A percentile compares a stretch with the other conserved stretches of the same genome.
Evolutionary conservation across 2,888 invertebrate genomes (phyloP).

Genomic region (Apodemia duryi): DNA sequence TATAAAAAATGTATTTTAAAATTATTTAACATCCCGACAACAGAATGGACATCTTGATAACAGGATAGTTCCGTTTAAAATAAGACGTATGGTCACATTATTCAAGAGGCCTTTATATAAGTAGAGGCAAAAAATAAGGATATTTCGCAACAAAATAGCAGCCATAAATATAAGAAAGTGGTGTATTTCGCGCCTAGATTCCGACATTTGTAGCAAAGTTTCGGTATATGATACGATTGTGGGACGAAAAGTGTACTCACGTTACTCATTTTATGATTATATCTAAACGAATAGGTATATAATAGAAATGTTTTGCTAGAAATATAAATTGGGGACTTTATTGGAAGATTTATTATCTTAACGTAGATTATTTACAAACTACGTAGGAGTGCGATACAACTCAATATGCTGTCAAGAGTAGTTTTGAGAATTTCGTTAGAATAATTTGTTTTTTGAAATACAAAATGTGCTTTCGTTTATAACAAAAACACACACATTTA

Average conservation of each 20-base stretch:
- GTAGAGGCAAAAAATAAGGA: conserved; percentile 45
- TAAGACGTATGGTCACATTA: neutral
- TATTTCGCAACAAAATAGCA: conserved; percentile 54
- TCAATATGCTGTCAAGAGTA: no score
- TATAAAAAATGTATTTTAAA: no score
- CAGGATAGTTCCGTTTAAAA: neutral
- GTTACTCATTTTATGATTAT: conserved; percentile 11
- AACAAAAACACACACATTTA: no score
- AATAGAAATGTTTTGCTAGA: conserved; percentile 3
- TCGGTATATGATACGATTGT: conserved; percentile 28
- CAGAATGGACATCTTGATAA: no score
- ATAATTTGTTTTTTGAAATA: no score
- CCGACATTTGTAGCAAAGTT: conserved; percentile 37
- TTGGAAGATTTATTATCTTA: neutral
- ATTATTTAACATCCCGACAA: no score
- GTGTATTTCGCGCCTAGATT: conserved; percentile 43
- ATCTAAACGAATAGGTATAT: conserved; percentile 3
- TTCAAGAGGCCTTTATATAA: conserved; percentile 35
- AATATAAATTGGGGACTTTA: neutral
- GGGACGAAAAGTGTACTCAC: neutral
- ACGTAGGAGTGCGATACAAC: no score
- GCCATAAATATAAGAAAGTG: conserved; percentile 60
- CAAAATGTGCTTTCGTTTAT: no score
- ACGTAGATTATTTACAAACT: no score
- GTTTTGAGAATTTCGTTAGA: no score